Conservation (phyloP, 2,797 vertebrate genomes). For the Pogonophryne albipinna region DNA sequence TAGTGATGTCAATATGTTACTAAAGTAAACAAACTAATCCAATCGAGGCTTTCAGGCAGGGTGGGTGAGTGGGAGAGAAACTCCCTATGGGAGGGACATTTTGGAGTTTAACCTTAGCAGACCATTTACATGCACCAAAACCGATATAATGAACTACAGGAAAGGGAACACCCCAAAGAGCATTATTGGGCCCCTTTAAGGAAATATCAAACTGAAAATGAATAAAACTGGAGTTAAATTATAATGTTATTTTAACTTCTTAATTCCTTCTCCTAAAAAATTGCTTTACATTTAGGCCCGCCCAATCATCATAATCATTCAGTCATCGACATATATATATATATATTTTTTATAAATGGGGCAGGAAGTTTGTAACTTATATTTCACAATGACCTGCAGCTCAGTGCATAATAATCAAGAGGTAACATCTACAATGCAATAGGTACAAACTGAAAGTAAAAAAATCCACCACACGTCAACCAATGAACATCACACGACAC, state of each 20-base stretch:
- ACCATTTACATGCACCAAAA: too few relatives aligned
- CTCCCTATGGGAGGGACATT: too few relatives aligned
- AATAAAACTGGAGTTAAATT: neutral
- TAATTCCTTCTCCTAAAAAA: neutral
- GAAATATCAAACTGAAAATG: neutral
- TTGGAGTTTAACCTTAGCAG: too few relatives aligned
- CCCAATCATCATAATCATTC: neutral
- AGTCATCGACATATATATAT: too few relatives aligned
- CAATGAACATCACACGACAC: conserved; percentile 36
- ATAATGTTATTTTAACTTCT: neutral
- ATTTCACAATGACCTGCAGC: neutral
- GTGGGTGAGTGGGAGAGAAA: too few relatives aligned
- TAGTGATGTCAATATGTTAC: too few relatives aligned
- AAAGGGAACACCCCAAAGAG: too few relatives aligned
- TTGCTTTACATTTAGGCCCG: neutral
- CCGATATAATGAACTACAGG: too few relatives aligned
- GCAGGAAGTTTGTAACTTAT: neutral
- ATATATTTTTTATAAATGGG: neutral
- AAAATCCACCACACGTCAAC: conserved; percentile 11
- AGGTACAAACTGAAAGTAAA: neutral
- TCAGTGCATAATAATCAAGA: neutral
- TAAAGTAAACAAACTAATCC: too few relatives aligned
- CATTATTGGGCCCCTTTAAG: too few relatives aligned
- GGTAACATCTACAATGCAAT: neutral
- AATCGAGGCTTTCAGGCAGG: too few relatives aligned